phyloP scores from a whole-genome alignment of 2,113 vertebrate species.

The Lepus americanus region DNA sequence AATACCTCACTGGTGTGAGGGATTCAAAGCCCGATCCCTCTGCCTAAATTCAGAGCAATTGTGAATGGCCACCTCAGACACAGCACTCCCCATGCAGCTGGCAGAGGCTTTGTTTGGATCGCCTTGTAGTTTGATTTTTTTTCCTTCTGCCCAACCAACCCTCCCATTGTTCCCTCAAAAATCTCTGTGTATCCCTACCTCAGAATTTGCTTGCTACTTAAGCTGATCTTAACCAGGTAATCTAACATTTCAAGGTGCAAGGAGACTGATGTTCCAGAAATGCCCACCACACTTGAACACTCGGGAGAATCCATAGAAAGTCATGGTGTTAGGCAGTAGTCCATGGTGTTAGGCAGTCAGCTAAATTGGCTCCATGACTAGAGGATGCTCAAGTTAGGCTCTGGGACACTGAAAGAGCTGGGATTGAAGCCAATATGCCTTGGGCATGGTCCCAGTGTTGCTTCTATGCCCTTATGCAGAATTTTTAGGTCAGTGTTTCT shows the following conservation, averaged over 20 bases:
- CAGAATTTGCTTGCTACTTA: background rate
- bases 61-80: background rate
- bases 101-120: background rate
- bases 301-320: constrained; percentile 27
- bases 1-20: background rate
- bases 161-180: background rate
- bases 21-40: background rate
- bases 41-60: background rate
- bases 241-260: background rate
- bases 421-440: constrained; percentile 9
- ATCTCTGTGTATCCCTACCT: background rate
- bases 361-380: background rate
- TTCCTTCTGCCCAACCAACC: background rate
- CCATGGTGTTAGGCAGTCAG: background rate
- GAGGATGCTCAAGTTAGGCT: constrained; percentile 14
- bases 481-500: constrained; percentile 39
- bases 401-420: background rate
- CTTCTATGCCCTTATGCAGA: background rate
- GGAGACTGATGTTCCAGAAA: constrained; percentile 18
- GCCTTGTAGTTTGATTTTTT: background rate
- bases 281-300: background rate
- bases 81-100: background rate
- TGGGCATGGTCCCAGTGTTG: background rate
- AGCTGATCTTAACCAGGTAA: background rate
- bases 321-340: background rate